These are phyloP conservation scores for Riptortus pedestris DNA, from an alignment of 1,140 invertebrate species.

Conservation along the genomic window DNA sequence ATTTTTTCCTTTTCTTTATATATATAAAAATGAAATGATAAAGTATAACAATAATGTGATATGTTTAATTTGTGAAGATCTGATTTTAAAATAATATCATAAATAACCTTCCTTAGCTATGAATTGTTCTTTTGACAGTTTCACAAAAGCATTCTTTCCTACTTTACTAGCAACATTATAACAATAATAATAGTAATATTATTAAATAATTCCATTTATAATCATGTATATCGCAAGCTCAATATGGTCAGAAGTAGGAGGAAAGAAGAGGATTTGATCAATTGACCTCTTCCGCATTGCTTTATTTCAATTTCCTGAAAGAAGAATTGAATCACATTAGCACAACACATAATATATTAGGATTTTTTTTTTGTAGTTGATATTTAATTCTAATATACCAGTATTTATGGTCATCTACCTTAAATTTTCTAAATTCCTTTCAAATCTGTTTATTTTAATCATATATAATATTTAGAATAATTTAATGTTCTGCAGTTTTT, in stretches of 20 bases:
- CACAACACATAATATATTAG: neutral
- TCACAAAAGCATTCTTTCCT: slow-evolving; percentile 22
- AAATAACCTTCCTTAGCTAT: slow-evolving; percentile 13
- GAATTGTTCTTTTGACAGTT: slow-evolving; percentile 11
- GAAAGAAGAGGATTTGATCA: neutral
- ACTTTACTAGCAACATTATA: slow-evolving; percentile 24
- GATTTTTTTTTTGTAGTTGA: neutral
- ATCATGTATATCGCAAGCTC: slow-evolving; percentile 12
- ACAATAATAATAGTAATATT: slow-evolving; percentile 23
- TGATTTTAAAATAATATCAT: slow-evolving; percentile 4
- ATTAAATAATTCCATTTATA: slow-evolving; percentile 19
- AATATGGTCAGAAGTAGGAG: slow-evolving; percentile 1
- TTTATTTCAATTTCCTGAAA: slow-evolving; percentile 60
- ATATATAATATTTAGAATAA: neutral
- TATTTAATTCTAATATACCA: neutral
- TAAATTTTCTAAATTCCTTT: neutral
- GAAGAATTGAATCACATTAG: slow-evolving; percentile 26
- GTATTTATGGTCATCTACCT: neutral
- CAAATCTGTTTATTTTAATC: neutral
- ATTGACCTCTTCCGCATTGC: slow-evolving; percentile 44
- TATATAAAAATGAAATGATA: slow-evolving; percentile 17
- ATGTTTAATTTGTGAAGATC: slow-evolving; percentile 18
- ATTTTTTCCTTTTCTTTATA: neutral
- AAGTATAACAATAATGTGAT: slow-evolving; percentile 23
- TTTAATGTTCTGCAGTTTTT: neutral